Evolutionary conservation across 2,113 vertebrate genomes (phyloP).

Genomic region (Ictidomys tridecemlineatus): DNA sequence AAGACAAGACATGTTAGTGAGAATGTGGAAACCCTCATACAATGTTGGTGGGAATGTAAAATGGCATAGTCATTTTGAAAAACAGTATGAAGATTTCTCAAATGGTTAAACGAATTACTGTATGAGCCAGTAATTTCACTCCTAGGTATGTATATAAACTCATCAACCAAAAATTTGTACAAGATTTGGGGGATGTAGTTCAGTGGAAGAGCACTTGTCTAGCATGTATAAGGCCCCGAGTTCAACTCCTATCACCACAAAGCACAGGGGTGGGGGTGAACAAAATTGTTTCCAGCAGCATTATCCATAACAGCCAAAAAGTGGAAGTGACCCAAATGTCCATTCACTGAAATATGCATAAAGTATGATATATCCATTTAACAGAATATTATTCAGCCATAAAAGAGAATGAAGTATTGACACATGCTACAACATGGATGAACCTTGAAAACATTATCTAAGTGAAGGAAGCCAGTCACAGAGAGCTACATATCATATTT

Average conservation of each 20-base stretch:
- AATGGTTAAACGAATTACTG: not conserved
- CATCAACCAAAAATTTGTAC: not conserved
- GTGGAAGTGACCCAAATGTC: not conserved
- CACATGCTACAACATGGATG: not conserved
- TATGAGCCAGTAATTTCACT: not conserved
- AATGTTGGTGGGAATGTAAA: not conserved
- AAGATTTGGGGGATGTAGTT: too few species aligned
- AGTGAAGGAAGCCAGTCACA: slow-evolving; percentile 22
- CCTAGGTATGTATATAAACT: not conserved
- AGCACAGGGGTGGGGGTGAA: not conserved
- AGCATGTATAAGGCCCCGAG: too few species aligned
- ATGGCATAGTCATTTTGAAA: not conserved
- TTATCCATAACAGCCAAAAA: not conserved
- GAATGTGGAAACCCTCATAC: not conserved
- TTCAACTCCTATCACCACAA: too few species aligned
- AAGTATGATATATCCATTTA: not conserved
- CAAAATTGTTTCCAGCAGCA: not conserved
- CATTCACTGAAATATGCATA: not conserved
- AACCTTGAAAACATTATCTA: not conserved
- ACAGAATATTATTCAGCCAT: not conserved
- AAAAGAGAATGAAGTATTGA: not conserved
- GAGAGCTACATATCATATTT: not conserved
- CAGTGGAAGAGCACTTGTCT: too few species aligned
- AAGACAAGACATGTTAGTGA: not conserved
- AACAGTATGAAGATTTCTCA: not conserved